These are phyloP conservation scores for Ictalurus furcatus DNA, from an alignment of 2,113 vertebrate species.

Conservation along the genomic window DNA sequence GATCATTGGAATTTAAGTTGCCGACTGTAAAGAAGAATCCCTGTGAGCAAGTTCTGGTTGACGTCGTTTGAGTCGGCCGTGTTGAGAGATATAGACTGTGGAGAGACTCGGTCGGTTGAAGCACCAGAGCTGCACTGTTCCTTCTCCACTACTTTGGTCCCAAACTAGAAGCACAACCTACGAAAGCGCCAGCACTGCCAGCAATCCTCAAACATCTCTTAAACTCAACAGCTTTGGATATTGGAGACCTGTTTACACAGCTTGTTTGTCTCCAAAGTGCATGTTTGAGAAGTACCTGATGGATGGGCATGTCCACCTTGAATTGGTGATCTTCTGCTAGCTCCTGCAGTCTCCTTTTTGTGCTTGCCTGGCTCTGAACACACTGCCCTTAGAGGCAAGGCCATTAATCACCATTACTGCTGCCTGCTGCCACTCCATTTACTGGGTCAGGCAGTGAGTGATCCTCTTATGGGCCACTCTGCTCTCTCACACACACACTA, in stretches of 20 bases:
- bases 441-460: conserved; percentile 50
- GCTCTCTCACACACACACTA: conserved; percentile 41
- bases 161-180: conserved; percentile 9
- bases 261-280: conserved; percentile 24
- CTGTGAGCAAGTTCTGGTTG: neutral
- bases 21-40: neutral
- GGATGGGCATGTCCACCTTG: conserved; percentile 52
- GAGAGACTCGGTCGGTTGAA: neutral
- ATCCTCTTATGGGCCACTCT: conserved; percentile 41
- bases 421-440: conserved; percentile 50
- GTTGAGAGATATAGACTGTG: neutral
- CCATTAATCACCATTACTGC: conserved; percentile 61
- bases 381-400: conserved; percentile 52
- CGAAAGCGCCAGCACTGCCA: neutral
- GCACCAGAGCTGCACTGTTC: neutral
- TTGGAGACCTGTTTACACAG: conserved; percentile 19
- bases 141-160: conserved; percentile 13
- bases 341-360: conserved; percentile 42
- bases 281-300: conserved; percentile 38
- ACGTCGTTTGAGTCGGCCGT: neutral
- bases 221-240: conserved; percentile 16
- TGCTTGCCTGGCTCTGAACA: conserved; percentile 49
- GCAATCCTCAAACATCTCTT: conserved; percentile 11
- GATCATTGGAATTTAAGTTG: neutral
- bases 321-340: conserved; percentile 32